Percentiles rank a stretch among this genome's conserved stretches.
Conservation (phyloP, 2,888 invertebrate genomes). For the Papilio demoleus region DNA sequence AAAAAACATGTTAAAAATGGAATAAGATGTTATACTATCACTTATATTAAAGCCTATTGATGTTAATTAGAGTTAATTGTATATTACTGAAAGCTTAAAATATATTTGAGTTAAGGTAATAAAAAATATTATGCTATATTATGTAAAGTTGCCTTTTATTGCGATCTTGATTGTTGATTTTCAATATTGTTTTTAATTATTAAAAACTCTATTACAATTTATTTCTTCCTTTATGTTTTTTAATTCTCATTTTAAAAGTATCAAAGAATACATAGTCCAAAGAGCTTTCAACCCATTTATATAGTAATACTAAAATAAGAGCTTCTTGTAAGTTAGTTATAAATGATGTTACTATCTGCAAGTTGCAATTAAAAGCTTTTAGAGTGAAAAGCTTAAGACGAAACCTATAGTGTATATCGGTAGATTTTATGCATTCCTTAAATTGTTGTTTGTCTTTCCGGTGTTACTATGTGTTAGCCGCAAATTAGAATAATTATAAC, state of each 20-base stretch:
- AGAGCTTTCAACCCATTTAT: conserved; percentile 77
- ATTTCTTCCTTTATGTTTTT: not conserved
- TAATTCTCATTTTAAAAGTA: conserved; percentile 34
- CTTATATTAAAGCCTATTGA: conserved; percentile 25
- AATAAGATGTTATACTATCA: conserved; percentile 18
- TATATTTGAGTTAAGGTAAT: conserved; percentile 7
- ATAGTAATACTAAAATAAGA: conserved; percentile 71
- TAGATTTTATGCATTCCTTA: conserved; percentile 32
- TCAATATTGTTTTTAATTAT: not conserved
- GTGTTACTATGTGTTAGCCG: conserved; percentile 13
- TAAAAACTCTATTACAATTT: not conserved
- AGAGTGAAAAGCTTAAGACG: conserved; percentile 16
- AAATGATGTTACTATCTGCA: conserved; percentile 26
- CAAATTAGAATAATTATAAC: conserved; percentile 7
- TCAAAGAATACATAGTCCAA: conserved; percentile 48
- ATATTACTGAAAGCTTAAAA: conserved; percentile 17
- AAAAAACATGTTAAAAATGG: not conserved
- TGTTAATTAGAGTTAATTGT: conserved; percentile 28
- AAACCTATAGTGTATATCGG: not conserved
- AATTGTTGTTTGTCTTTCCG: conserved; percentile 13
- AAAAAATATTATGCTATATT: conserved; percentile 14
- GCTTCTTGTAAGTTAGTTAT: conserved; percentile 77
- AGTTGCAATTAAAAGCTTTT: conserved; percentile 26
- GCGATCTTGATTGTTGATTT: not conserved
- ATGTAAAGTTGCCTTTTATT: conserved; percentile 20